Conservation (phyloP, 2,797 vertebrate species). For the Sebastes hubbsi region DNA sequence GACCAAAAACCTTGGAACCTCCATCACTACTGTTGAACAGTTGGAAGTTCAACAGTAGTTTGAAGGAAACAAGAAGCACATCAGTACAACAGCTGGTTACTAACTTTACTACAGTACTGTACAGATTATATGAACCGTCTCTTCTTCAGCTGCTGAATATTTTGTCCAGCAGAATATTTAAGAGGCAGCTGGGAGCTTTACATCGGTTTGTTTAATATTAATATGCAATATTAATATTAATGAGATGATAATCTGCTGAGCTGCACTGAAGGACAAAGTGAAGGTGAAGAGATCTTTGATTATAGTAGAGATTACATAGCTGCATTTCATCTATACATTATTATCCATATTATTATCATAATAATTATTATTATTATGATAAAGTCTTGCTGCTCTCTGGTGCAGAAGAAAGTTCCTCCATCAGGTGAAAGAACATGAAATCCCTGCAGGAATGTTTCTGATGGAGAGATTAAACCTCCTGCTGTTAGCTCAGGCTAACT, state of each 20-base stretch:
- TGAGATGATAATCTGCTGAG: background rate
- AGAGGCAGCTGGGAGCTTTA: background rate
- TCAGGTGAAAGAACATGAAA: conserved; percentile 7
- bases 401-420: background rate
- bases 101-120: too few species aligned
- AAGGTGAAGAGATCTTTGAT: background rate
- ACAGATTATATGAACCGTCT: background rate
- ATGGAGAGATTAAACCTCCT: conserved; percentile 51
- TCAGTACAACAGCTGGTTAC: too few species aligned
- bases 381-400: background rate
- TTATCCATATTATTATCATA: background rate
- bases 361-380: background rate
- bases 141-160: background rate
- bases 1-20: too few species aligned
- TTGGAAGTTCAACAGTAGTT: too few species aligned
- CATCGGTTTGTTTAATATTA: background rate
- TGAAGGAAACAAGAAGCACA: too few species aligned
- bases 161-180: background rate
- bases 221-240: background rate
- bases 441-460: conserved; percentile 62
- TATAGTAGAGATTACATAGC: background rate
- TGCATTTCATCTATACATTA: background rate
- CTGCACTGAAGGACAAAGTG: background rate
- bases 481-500: conserved; percentile 41
- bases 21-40: too few species aligned